Evolutionary conservation across 2,888 invertebrate species (phyloP), one percentile per base, ranked within the genome.

Genomic region (Drosophila yooni): DNA sequence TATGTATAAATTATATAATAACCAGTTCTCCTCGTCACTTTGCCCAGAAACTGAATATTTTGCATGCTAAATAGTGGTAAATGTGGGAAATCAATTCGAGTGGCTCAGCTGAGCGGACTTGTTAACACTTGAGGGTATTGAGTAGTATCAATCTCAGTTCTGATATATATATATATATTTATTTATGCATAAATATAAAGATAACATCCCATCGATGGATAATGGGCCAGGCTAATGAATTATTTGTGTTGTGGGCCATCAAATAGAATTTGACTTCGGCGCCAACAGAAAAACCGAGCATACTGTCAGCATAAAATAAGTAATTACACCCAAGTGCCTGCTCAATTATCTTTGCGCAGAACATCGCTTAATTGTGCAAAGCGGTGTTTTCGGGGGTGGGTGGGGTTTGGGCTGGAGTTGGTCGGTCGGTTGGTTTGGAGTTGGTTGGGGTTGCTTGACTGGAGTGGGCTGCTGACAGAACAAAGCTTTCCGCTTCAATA

Each of bases 261-360:
- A 70, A 72, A 86, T 82, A 70, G 74, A 85, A 88, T 86, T 79
- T 70, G 70, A 71, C 59, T 81, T 86, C 69, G 58, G 67, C 46
- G 46, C 34, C 25, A 43, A 50, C 31, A 21, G 40, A 46, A 52
- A 29, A 53, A 31, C 15, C 0, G 40, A 43, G 25, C 56, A 51
- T 43, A 46, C 64, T 83, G 89, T 83, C 89, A 83, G 79, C 76
- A 72, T 72, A 76, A 90, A 91, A 77, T 92, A 91, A 92, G 88
- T 91, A 91, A 92, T 92, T 92, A 92, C 75, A 87, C 91, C 91
- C 92, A 86, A 91, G 92, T 91, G 91, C 82, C 90, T 90, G 92
- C 90, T 92, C 90, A 91, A 92, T 92, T 92, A 91, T 92, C 92
- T 82, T 89, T 83, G 76, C 85, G 79, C 79, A 79, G 72, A 74